Conservation (phyloP, 2,797 vertebrate genomes). For the Etheostoma perlongum region DNA sequence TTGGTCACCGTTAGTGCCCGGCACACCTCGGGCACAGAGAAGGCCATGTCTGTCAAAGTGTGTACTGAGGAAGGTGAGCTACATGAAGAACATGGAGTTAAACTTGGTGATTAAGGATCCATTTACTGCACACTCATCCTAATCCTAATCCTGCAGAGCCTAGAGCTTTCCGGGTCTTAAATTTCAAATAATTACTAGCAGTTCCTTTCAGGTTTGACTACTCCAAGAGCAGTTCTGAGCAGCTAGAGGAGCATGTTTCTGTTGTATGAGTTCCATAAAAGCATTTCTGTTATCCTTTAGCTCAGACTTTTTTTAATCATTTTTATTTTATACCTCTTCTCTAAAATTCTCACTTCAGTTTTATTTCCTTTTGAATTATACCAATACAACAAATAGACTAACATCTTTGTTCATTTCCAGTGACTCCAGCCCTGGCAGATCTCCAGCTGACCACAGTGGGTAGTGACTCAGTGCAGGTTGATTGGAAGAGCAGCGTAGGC, state of each 20-base stretch:
- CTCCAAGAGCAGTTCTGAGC: slow-evolving; percentile 4
- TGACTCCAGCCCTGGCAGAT: slow-evolving; percentile 82
- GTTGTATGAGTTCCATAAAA: background rate
- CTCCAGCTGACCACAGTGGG: slow-evolving; percentile 85
- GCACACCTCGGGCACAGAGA: slow-evolving; percentile 89
- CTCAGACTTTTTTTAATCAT: background rate
- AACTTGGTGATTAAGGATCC: slow-evolving; percentile 18
- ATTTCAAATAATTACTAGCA: slow-evolving; percentile 49
- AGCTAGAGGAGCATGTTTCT: background rate
- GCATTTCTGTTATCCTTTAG: background rate
- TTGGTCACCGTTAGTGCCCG: slow-evolving; percentile 91
- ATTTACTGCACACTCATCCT: slow-evolving; percentile 27
- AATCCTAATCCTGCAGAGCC: slow-evolving; percentile 24
- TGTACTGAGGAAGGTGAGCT: slow-evolving; percentile 91
- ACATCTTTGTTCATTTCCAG: slow-evolving; percentile 61
- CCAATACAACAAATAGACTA: background rate
- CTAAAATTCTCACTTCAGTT: background rate
- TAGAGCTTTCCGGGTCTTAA: slow-evolving; percentile 22
- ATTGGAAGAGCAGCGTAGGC: slow-evolving; percentile 78
- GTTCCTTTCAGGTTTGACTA: slow-evolving; percentile 42
- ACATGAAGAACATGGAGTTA: background rate
- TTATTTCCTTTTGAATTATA: slow-evolving; percentile 8
- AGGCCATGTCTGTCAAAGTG: slow-evolving; percentile 91
- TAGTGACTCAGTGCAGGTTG: slow-evolving; percentile 83
- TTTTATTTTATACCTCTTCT: slow-evolving; percentile 6